Conservation (phyloP, 2,113 vertebrate genomes). For the Microtus oregoni region DNA sequence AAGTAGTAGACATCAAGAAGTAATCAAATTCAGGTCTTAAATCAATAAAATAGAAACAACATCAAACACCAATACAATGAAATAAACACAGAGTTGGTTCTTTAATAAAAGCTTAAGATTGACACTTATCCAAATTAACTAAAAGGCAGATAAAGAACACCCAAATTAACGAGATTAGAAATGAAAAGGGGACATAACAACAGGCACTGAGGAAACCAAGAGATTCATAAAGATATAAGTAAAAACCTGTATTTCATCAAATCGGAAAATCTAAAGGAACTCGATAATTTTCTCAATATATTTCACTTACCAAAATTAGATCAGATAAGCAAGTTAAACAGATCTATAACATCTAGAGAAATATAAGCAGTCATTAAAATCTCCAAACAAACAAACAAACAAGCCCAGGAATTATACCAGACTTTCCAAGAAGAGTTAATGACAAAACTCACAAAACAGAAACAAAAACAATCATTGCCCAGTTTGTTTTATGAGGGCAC, state of each 20-base stretch:
- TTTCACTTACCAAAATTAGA: background rate
- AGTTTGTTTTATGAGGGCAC: background rate
- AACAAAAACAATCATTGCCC: background rate
- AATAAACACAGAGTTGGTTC: background rate
- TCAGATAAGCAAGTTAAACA: background rate
- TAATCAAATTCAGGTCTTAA: background rate
- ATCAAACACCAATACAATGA: background rate
- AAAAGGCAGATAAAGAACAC: background rate
- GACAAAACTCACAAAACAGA: background rate
- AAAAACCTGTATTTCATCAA: background rate
- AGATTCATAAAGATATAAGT: background rate
- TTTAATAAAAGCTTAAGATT: background rate
- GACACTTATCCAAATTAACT: background rate
- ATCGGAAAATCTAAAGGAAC: background rate
- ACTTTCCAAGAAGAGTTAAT: background rate
- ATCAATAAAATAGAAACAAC: background rate
- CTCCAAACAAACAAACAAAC: background rate
- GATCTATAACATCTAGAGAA: background rate
- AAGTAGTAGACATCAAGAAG: background rate
- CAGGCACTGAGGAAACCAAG: background rate
- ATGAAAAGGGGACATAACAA: background rate
- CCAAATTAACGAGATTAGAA: background rate
- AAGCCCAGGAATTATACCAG: background rate
- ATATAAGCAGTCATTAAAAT: background rate
- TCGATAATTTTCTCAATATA: background rate